phyloP scores from a whole-genome alignment of 2,888 invertebrate species.

The Sarcophaga caerulescens region DNA sequence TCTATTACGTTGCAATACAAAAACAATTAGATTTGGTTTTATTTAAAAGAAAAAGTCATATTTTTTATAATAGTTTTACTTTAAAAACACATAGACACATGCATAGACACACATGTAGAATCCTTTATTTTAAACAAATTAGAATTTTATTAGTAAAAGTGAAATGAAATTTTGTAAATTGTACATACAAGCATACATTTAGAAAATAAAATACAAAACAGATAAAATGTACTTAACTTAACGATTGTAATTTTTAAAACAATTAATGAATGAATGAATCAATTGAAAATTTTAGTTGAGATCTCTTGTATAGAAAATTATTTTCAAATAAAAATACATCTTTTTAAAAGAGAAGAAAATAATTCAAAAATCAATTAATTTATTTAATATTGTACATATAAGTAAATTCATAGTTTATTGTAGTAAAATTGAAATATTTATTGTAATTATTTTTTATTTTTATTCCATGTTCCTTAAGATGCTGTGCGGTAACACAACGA shows the following conservation, averaged over 20 bases:
- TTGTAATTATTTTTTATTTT: too few species aligned
- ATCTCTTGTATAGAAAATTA: constrained; percentile 9
- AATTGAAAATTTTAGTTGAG: constrained; percentile 19
- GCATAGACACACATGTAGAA: too few species aligned
- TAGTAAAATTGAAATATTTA: too few species aligned
- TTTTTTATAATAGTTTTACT: constrained; percentile 50
- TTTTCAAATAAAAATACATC: constrained; percentile 15
- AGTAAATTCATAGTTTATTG: too few species aligned
- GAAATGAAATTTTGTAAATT: constrained; percentile 52
- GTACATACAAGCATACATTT: constrained; percentile 28
- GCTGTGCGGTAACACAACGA: too few species aligned
- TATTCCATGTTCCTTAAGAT: not conserved
- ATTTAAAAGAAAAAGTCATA: constrained; percentile 62
- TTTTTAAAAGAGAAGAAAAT: not conserved
- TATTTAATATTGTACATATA: not conserved
- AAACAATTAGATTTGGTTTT: constrained; percentile 31
- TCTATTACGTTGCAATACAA: constrained; percentile 34
- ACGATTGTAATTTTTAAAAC: constrained; percentile 16
- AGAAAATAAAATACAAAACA: constrained; percentile 10
- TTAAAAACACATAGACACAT: not conserved
- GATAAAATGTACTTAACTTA: constrained; percentile 17
- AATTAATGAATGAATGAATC: not conserved
- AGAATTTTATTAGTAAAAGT: constrained; percentile 44
- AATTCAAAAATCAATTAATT: not conserved
- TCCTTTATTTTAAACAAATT: constrained; percentile 29